Evolutionary conservation across 2,888 invertebrate species (phyloP), one percentile per base, ranked within the genome.

Genomic region (Helobdella robusta): DNA sequence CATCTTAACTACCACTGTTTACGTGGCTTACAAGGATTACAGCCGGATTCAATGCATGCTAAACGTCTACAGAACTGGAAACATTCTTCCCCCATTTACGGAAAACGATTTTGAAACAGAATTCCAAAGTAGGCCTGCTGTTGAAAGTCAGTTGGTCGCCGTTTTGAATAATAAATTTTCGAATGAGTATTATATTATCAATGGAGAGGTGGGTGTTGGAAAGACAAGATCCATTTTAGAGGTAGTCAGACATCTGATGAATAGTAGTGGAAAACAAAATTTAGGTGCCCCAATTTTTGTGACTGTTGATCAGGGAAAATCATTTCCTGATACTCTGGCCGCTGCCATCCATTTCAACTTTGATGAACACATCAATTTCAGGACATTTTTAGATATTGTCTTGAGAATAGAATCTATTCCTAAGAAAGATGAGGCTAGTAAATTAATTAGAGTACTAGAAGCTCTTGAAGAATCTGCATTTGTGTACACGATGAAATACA

Each of bases 311-410:
- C 72, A 72, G 63, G 70, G 71, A 5, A 63, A 59, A 46, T 67
- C 59, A 11, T 71, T 72, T 44, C 64, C 70, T 5, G 71, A 71
- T 2, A 63, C 68, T 1, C 48, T 71, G 18, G 71, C 71, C 2
- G 40, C 40, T 15, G 65, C 70, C 15, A 70, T 71, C 0, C 50
- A 64, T 35, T 71, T 70, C 58, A 23, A 59, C 30, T 71, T 68
- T 48, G 71, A 71, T 52, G 71, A 71, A 56, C 71, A 71, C 54
- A 69, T 71, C 54, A 71, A 59, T 35, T 68, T 71, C 30, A 50
- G 36, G 4, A 68, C 65, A 32, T 67, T 71, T 40, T n/a, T 71
- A 15, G 66, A 70, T 28, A 65, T 60, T 36, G 48, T 71, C 11
- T 65, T 72, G 25, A 58, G 66, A n/a, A 68, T 71, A 23, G 64